Base-by-base conservation (phyloP, 2,888 invertebrate species). In the Tribolium freemani region DNA sequence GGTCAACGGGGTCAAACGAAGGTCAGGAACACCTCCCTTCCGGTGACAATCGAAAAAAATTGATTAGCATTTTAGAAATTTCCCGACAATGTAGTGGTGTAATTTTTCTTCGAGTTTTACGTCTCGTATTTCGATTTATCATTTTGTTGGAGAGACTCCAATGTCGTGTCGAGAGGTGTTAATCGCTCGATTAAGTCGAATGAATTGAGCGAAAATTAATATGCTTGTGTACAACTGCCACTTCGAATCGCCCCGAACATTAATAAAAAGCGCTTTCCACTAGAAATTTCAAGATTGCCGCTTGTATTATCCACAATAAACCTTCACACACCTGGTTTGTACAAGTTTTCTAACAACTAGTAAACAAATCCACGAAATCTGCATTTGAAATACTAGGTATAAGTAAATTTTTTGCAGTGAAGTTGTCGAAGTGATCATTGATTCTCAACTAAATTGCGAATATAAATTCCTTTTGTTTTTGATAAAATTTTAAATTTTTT, bases 1-100 rank as follows among this genome's bases (percentile, higher is more conserved):
- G 63, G 63, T 63, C 63, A 63, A 4, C 63, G 63, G 61, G 61
- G 61, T 50, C 61, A 63, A 10, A 21, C 10, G 44, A 54, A 48
- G 60, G 48, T 61, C 48, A 26, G 48, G 30, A 48, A 44, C 30
- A 10, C 10, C 48, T 26, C 60, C 30, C 60, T 61, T 61, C 60
- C 60, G 58, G 58, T 26, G 26, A 26, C 26, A 26, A 26, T 26
- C 5, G 26, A 1, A 26, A 26, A 26, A 26, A 26, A 26, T 5
- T 26, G 26, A 26, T 26, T 26, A 26, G 26, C 5, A 26, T 26
- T 26, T 26, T 26, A 26, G 3, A 26, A 16, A 1, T 16, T 16
- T 16, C 16, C 1, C 16, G 16, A 26, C 38, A 38, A 38, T 9
- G 38, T 8, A 0, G 9, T 8, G 6, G 38, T 8, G n/a, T 38